Base-by-base conservation (phyloP, 2,797 vertebrate species). In the Mycteria americana region DNA sequence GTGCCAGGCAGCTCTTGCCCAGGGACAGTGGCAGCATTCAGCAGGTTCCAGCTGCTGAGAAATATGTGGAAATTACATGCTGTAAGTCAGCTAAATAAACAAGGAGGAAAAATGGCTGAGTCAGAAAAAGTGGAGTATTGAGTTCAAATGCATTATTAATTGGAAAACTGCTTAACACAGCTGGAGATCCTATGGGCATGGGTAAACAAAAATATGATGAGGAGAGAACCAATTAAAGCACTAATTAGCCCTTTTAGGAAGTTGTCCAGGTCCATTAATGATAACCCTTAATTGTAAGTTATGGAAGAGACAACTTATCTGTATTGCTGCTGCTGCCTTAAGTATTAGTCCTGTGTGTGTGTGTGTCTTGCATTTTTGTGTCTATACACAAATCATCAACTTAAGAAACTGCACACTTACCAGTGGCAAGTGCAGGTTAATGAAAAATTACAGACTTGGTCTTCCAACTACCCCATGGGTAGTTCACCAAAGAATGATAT, bases 1-100 rank as follows among this genome's bases (percentile, higher is more conserved):
- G 78, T 89, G 92, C 78, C 56, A 74, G 83, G 77, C 89, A 84
- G 75, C 48, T 63, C 45, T 93, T 88, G 74, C 39, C 28, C 67
- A 53, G 88, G 90, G 85, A 94, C 89, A 96, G 90, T 92, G 89
- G 88, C 73, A 88, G 67, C 78, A 92, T 96, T 97, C 95, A 97
- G 67, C 1, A 7, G 39, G 54, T 90, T 94, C 73, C 93, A 96
- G 92, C 91, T 92, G 67, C 87, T 89, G 85, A 93, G 89, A 93
- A 95, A 80, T 87, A 53, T 39, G 79, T 93, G 84, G 95, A 94
- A 93, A 95, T 92, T 81, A 50, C 73, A 56, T 35, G 83, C 92
- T 89, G 48, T 77, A 96, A 94, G 65, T 84, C 75, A 78, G 85
- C 88, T 95, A 88, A 93, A 59, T 37, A 95, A 94, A 93, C 68